phyloP scores from a whole-genome alignment of 64 coral and sea anemone genomes.

The Porites australiensis region DNA sequence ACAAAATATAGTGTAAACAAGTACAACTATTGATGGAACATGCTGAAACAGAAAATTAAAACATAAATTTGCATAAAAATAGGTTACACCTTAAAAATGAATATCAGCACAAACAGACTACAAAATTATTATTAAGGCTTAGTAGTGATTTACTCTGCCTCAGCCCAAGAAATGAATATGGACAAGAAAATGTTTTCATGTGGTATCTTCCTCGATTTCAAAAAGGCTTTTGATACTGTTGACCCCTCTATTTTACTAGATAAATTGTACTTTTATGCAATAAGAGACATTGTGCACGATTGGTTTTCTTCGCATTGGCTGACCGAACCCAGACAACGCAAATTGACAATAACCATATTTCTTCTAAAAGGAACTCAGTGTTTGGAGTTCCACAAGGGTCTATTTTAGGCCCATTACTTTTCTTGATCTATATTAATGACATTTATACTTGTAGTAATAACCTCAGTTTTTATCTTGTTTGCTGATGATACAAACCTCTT shows the following conservation, averaged over 20 bases:
- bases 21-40: constrained; percentile 86
- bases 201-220: background rate
- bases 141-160: no score
- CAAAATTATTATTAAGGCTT: no score
- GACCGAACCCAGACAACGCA: background rate
- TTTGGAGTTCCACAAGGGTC: constrained; percentile 1
- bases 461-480: constrained; percentile 64
- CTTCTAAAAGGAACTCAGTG: background rate
- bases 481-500: constrained; percentile 60
- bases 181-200: constrained; percentile 11
- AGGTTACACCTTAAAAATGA: no score
- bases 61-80: no score
- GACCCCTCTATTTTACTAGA: background rate
- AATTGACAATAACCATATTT: background rate
- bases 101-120: no score
- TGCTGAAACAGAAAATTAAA: constrained; percentile 79
- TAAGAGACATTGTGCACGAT: background rate
- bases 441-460: background rate
- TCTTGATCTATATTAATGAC: constrained; percentile 46
- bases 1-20: constrained; percentile 70
- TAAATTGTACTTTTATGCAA: background rate
- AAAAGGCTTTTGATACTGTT: no score
- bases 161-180: constrained; percentile 1
- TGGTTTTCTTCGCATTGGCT: background rate
- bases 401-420: background rate